Evolutionary conservation across 2,797 vertebrate species (phyloP), one percentile per base, ranked within the genome.

Genomic region (Mormyrus hasselquistii): DNA sequence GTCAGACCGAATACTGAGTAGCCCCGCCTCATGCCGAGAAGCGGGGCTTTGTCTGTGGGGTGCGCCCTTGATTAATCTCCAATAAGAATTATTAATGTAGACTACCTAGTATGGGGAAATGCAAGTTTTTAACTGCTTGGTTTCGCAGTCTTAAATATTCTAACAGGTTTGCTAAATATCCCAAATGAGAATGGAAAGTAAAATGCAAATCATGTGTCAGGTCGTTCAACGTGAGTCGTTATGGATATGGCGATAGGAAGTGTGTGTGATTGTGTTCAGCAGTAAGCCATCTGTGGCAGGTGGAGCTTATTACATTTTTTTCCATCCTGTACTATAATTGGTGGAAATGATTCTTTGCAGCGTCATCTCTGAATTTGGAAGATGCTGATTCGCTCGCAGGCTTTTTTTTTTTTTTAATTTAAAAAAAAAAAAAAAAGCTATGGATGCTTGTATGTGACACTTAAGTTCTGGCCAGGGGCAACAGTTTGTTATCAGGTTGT

Each of bases 331-430:
- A 34, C 34, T 25, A 52, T 73, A 34, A 65, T 86, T 79, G 19
- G 29, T 29, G 38, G 44, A 25, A 52, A 53, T 69, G 34, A 59
- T 19, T 88, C 87, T 62, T 47, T 82, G 41, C 34, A 3, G 87
- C 19, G 86, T 89, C 83, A 87, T 55, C 90, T 90, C 89, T 92
- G 29, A 79, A 59, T 29, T 19, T 82, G 86, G 53, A 6, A 29
- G 22, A 79, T 69, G 84, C 62, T 82, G 62, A 52, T 91, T 91
- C 92, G 79, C 87, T 57, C 84, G 50, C 91, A 89, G 92, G n/a
- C n/a, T n/a, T n/a, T 89, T 90, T 16, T 53, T 14, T 53, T 53
- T 16, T 53, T 53, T n/a, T n/a, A n/a, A n/a, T n/a, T n/a, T n/a
- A n/a, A 29, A 29, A 29, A 29, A 29, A 29, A 29, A 29, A 29